Base-by-base conservation (phyloP, 2,888 invertebrate species). In the Diadegma fenestrale region DNA sequence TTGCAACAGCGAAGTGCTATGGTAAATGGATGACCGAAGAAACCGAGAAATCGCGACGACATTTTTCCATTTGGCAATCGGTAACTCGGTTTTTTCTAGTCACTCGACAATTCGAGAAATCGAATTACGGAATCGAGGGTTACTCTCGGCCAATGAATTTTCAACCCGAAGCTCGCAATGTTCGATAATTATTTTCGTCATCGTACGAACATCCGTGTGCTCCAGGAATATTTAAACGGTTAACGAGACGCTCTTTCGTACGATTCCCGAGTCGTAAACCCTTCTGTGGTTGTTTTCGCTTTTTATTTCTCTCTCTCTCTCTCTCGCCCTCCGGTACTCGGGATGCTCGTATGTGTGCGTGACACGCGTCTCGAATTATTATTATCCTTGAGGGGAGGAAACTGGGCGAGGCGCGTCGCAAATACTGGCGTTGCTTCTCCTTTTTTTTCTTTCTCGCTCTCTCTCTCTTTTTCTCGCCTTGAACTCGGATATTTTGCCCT, bases 331-430 rank as follows among this genome's bases (percentile, higher is more conserved):
- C 22, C 43, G 51, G 30, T 72, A 26, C 54, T 6, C 26, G 26
- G 71, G 54, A 48, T 58, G 64, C 14, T 87, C 76, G 73, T 76
- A 61, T 79, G 75, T 63, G 83, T 79, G 83, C 75, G 78, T 84
- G 86, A 84, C 84, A 85, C 85, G 79, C 87, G 85, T 80, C 81
- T 85, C 80, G 85, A 87, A 79, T 87, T 79, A 85, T 83, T 81
- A 87, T 87, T 83, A 87, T 85, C 81, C 77, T 75, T 78, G 41
- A 63, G 75, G 83, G 75, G 79, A 71, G 84, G 77, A 68, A 54
- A 80, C 71, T 83, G 83, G 81, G 86, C 81, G 81, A 81, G 83
- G 81, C 86, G 61, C 71, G 72, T 84, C 81, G 69, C 82, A 76
- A 87, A 86, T 80, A 69, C 83, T 78, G 54, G 54, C 66, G 69